Conservation (phyloP, 2,888 invertebrate species). For the Adelphocoris suturalis region DNA sequence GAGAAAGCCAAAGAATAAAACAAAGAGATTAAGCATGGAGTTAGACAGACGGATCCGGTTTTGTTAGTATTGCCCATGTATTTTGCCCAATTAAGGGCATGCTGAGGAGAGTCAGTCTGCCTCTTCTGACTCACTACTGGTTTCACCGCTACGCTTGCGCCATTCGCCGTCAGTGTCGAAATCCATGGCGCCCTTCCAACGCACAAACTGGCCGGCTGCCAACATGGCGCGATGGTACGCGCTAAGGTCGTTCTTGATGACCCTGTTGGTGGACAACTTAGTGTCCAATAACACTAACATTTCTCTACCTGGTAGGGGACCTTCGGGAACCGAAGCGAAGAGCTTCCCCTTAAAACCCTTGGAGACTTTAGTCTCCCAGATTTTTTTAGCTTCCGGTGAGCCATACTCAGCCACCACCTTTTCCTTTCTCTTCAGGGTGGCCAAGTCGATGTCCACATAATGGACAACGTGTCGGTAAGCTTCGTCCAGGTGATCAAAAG, state of each 20-base stretch:
- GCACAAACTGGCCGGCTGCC: not conserved
- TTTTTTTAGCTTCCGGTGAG: not conserved
- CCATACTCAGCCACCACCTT: slow-evolving; percentile 19
- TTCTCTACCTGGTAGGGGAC: not conserved
- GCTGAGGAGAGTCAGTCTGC: slow-evolving; percentile 33
- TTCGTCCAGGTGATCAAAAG: slow-evolving; percentile 42
- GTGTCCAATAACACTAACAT: not conserved
- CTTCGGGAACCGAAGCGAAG: not conserved
- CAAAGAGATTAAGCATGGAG: slow-evolving; percentile 1
- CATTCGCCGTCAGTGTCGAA: slow-evolving; percentile 4
- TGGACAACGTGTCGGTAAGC: not conserved
- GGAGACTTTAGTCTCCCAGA: no score
- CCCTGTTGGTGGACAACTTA: no score
- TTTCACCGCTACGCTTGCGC: slow-evolving; percentile 6
- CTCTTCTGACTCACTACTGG: slow-evolving; percentile 27
- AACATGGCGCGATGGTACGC: not conserved
- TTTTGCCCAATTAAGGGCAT: slow-evolving; percentile 13
- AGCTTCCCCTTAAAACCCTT: not conserved
- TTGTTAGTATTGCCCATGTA: not conserved
- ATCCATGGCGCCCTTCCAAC: slow-evolving; percentile 39
- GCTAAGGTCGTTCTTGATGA: not conserved
- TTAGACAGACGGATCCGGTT: not conserved
- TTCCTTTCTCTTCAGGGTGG: slow-evolving; percentile 13
- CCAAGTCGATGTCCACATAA: not conserved
- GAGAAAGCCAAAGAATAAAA: not conserved